These are phyloP conservation scores for Grapholita molesta DNA, from an alignment of 1,140 invertebrate genomes.

Conservation along the genomic window DNA sequence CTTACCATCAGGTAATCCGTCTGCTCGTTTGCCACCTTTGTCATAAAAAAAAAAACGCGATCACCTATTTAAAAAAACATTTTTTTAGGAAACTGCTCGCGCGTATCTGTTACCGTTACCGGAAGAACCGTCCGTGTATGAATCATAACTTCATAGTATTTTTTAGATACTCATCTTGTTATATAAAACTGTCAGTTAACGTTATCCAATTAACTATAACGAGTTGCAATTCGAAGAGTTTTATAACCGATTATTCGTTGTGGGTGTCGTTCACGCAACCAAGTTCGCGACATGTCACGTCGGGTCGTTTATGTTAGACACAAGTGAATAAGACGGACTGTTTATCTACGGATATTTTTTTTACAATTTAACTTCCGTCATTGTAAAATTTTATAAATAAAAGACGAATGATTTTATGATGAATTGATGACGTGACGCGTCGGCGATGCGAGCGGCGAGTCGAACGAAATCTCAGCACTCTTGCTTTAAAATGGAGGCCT, in stretches of 20 bases:
- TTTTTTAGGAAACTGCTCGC: not conserved
- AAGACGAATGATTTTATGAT: too few relatives aligned
- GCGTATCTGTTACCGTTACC: not conserved
- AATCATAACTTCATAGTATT: not conserved
- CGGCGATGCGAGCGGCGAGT: too few relatives aligned
- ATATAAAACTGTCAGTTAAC: not conserved
- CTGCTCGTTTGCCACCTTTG: too few relatives aligned
- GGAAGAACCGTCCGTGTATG: not conserved
- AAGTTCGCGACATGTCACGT: not conserved
- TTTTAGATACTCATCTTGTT: not conserved
- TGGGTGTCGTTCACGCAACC: not conserved
- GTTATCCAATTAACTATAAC: not conserved
- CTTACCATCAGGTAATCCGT: too few relatives aligned
- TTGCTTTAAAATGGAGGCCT: too few relatives aligned
- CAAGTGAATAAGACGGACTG: not conserved
- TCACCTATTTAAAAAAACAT: too few relatives aligned
- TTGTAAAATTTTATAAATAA: too few relatives aligned
- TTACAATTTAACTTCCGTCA: too few relatives aligned
- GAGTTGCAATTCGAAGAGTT: not conserved
- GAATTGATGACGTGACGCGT: too few relatives aligned
- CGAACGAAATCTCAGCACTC: too few relatives aligned
- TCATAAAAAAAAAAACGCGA: too few relatives aligned
- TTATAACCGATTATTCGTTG: not conserved
- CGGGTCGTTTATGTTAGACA: not conserved
- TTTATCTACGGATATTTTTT: too few relatives aligned